A percentile compares a stretch with the other conserved stretches of the same genome.
phyloP scores from a whole-genome alignment of 2,797 vertebrate species.

The Chrysocyon brachyurus region DNA sequence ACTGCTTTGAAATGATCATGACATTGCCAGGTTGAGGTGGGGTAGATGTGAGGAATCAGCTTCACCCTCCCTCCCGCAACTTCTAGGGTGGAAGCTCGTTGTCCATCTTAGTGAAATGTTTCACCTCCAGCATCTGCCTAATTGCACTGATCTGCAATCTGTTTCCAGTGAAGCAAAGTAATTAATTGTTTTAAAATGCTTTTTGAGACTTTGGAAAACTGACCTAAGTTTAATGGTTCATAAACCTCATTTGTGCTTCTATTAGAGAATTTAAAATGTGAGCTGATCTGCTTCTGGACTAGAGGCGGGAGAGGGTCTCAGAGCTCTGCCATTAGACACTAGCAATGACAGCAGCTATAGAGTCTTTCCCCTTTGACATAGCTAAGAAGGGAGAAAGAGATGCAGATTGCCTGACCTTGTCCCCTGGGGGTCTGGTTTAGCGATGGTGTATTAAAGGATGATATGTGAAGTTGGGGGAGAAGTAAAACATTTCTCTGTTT shows the following conservation, averaged over 20 bases:
- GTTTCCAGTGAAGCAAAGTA: conserved; percentile 80
- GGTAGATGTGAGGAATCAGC: background rate
- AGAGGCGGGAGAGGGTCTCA: background rate
- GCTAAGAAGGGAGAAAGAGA: background rate
- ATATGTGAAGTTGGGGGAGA: background rate
- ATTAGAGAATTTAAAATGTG: conserved; percentile 81
- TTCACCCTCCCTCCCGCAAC: background rate
- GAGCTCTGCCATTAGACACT: background rate
- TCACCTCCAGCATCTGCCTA: conserved; percentile 76
- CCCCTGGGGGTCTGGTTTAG: background rate
- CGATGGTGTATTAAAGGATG: background rate
- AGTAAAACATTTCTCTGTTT: background rate
- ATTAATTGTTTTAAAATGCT: conserved; percentile 86
- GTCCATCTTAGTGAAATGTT: background rate
- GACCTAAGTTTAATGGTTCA: conserved; percentile 87
- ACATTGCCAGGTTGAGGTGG: background rate
- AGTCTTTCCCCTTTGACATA: background rate
- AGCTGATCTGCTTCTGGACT: conserved; percentile 62
- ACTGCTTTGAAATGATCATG: background rate
- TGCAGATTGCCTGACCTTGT: background rate
- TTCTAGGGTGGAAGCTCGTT: background rate
- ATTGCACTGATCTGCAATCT: conserved; percentile 78
- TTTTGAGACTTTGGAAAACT: conserved; percentile 84
- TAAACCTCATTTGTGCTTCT: conserved; percentile 85
- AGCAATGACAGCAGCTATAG: no score